phyloP scores from a whole-genome alignment of 92 coral and sea anemone genomes.

The Muricea muricata region DNA sequence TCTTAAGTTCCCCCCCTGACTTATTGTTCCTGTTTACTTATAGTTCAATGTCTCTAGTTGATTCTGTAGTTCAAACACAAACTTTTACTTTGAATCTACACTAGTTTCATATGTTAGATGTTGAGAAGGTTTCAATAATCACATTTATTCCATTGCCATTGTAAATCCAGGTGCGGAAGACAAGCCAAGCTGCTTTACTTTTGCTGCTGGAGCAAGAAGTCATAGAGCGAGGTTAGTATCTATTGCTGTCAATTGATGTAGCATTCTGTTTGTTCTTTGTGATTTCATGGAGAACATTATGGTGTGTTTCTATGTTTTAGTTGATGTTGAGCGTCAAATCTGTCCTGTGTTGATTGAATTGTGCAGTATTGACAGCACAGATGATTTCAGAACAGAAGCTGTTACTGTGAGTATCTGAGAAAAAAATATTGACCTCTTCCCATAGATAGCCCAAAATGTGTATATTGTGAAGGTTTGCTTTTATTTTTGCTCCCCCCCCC shows the following conservation, averaged over 20 bases:
- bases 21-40: too few species aligned
- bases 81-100: too few species aligned
- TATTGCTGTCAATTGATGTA: background rate
- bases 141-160: background rate
- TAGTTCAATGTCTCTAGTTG: too few species aligned
- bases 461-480: too few species aligned
- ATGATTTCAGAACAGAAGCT: slow-evolving; percentile 97
- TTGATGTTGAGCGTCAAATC: slow-evolving; percentile 93
- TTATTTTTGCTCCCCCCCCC: background rate
- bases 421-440: background rate
- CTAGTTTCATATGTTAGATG: too few species aligned
- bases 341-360: slow-evolving; percentile 95
- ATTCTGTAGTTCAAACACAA: too few species aligned
- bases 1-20: too few species aligned
- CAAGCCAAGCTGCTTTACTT: slow-evolving; percentile 95
- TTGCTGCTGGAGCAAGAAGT: slow-evolving; percentile 93
- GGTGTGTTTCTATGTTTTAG: slow-evolving; percentile 36
- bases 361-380: slow-evolving; percentile 93
- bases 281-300: background rate
- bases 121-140: too few species aligned
- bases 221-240: slow-evolving; percentile 89
- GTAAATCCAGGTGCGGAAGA: slow-evolving; percentile 78
- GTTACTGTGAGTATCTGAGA: slow-evolving; percentile 85
- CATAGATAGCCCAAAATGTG: too few species aligned
- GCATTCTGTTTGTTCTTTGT: background rate